Evolutionary conservation across 2,113 vertebrate species (phyloP).

Genomic region (Oriolus oriolus): DNA sequence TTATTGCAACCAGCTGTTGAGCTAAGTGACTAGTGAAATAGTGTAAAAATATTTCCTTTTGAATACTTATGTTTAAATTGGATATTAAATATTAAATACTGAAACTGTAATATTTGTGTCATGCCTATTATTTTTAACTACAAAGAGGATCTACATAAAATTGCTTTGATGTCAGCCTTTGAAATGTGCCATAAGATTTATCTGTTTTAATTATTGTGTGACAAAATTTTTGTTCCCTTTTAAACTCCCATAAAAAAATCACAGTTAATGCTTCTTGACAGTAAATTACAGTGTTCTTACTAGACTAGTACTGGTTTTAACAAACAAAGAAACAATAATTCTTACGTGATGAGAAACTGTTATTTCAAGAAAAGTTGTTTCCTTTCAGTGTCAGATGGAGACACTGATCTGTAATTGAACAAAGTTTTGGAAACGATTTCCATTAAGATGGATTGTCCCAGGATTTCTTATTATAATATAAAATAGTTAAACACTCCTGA

Average conservation of each 20-base stretch:
- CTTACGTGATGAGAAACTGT: background rate
- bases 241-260: background rate
- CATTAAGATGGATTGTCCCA: background rate
- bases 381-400: background rate
- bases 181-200: background rate
- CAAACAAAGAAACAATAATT: background rate
- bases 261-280: background rate
- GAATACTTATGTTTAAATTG: conserved; percentile 52
- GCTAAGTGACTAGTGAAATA: conserved; percentile 50
- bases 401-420: background rate
- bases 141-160: conserved; percentile 23
- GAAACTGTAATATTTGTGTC: conserved; percentile 55
- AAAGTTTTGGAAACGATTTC: background rate
- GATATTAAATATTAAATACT: conserved; percentile 41
- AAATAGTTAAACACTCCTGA: background rate
- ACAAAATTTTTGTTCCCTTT: background rate
- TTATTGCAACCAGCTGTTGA: background rate
- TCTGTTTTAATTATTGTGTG: background rate
- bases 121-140: conserved; percentile 46
- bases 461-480: background rate
- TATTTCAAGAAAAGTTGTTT: background rate
- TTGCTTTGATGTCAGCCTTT: conserved; percentile 41
- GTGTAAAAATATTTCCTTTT: conserved; percentile 35
- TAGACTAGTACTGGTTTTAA: background rate
- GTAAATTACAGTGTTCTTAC: background rate